Conservation (phyloP, 2,113 vertebrate species). For the Myiozetetes cayanensis region DNA sequence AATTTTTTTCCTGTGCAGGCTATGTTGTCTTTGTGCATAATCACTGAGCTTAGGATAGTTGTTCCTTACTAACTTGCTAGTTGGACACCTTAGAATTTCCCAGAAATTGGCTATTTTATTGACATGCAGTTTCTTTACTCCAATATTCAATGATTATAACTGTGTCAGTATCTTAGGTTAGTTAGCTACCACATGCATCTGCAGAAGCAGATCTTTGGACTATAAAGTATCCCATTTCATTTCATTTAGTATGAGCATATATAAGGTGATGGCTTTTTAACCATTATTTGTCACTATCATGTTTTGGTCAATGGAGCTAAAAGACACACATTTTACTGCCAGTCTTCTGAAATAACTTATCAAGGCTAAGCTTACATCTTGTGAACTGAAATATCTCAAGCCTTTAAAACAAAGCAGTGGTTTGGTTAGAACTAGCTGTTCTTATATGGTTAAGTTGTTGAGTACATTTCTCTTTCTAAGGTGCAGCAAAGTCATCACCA, state of each 20-base stretch:
- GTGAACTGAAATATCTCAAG: background rate
- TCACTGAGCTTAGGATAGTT: background rate
- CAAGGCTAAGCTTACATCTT: background rate
- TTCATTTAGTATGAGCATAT: background rate
- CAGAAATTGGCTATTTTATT: background rate
- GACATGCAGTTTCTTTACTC: background rate
- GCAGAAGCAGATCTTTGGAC: background rate
- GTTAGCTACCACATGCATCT: background rate
- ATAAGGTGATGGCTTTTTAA: background rate
- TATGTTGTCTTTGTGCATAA: background rate
- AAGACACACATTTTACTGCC: background rate
- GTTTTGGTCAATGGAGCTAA: background rate
- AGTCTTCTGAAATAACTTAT: background rate
- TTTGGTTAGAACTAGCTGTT: background rate
- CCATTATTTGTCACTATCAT: background rate
- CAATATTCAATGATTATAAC: background rate
- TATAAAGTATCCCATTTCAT: background rate
- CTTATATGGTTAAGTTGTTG: background rate
- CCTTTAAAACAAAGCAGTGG: background rate
- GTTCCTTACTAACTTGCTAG: background rate
- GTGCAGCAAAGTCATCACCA: background rate
- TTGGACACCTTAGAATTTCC: background rate
- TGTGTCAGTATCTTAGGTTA: background rate
- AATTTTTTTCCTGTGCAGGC: background rate
- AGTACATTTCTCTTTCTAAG: background rate